Evolutionary conservation across 1,140 invertebrate species (phyloP).

Genomic region (Drosophila lini): DNA sequence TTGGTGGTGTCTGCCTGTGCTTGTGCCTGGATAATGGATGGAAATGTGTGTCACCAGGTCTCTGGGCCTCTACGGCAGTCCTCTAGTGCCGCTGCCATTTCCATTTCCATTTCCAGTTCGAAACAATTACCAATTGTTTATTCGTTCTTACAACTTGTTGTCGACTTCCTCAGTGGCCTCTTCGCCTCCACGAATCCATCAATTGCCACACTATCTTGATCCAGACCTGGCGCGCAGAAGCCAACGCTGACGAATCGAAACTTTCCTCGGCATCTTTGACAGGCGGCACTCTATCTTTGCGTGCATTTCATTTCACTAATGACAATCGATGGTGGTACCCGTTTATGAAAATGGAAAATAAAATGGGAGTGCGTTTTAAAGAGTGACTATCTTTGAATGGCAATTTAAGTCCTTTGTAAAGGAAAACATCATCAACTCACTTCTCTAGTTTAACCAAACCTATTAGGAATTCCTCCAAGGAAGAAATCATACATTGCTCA

Average conservation of each 20-base stretch:
- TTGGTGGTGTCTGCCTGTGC: slow-evolving; percentile 37
- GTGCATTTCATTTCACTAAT: slow-evolving; percentile 62
- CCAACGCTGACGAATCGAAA: slow-evolving; percentile 34
- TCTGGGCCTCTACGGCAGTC: slow-evolving; percentile 39
- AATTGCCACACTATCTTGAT: slow-evolving; percentile 73
- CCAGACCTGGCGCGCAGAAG: slow-evolving; percentile 19
- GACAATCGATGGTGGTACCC: slow-evolving; percentile 46
- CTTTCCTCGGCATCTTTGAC: slow-evolving; percentile 51
- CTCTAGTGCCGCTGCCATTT: slow-evolving; percentile 33
- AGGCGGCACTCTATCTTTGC: slow-evolving; percentile 44
- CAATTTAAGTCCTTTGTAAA: not conserved
- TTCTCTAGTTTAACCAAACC: too few species aligned
- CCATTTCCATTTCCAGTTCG: slow-evolving; percentile 61
- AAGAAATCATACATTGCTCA: not conserved
- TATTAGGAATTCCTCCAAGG: too few species aligned
- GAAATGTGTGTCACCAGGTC: slow-evolving; percentile 69
- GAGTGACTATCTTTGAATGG: not conserved
- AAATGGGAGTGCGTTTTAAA: slow-evolving; percentile 17
- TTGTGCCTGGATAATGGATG: slow-evolving; percentile 44
- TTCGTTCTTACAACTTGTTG: slow-evolving; percentile 68
- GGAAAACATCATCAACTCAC: not conserved
- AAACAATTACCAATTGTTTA: slow-evolving; percentile 80
- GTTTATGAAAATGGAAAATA: slow-evolving; percentile 63
- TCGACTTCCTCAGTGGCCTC: slow-evolving; percentile 37
- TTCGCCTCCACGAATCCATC: slow-evolving; percentile 62